phyloP scores from a whole-genome alignment of 2,888 invertebrate genomes.

The Blastobasis lacticolella region DNA sequence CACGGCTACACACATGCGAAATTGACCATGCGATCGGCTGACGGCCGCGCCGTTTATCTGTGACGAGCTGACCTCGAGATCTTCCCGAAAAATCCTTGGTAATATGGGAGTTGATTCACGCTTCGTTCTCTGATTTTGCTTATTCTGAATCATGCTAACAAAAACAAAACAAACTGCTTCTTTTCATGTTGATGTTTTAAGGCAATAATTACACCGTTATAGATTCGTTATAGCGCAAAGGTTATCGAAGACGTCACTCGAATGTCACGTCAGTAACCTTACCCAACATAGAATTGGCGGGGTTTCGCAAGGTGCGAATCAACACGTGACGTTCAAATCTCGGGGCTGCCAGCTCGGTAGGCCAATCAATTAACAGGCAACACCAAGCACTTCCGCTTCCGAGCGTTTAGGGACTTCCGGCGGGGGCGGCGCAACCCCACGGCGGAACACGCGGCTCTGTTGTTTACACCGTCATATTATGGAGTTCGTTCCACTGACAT shows the following conservation, averaged over 20 bases:
- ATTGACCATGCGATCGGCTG: constrained; percentile 13
- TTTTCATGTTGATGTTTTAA: too few relatives aligned
- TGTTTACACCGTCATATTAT: neutral
- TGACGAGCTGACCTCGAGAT: too few relatives aligned
- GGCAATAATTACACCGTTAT: too few relatives aligned
- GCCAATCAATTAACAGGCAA: constrained; percentile 68
- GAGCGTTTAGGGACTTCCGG: constrained; percentile 68
- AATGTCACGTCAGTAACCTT: too few relatives aligned
- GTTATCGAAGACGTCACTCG: neutral
- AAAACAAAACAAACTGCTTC: too few relatives aligned
- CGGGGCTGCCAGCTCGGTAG: constrained; percentile 33
- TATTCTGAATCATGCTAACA: too few relatives aligned
- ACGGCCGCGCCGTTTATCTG: too few relatives aligned
- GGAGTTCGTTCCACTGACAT: neutral
- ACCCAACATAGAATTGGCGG: too few relatives aligned
- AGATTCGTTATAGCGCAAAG: constrained; percentile 4
- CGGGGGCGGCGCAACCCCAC: constrained; percentile 26
- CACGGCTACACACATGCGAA: neutral
- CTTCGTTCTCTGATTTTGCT: too few relatives aligned
- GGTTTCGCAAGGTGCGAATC: constrained; percentile 4
- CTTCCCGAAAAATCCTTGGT: too few relatives aligned
- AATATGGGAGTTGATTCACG: too few relatives aligned
- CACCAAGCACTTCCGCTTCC: constrained; percentile 63
- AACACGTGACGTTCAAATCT: constrained; percentile 33
- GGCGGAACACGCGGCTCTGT: neutral